Evolutionary conservation across 2,888 invertebrate genomes (phyloP), one percentile per base, ranked within the genome.

Genomic region (Thyatira batis): DNA sequence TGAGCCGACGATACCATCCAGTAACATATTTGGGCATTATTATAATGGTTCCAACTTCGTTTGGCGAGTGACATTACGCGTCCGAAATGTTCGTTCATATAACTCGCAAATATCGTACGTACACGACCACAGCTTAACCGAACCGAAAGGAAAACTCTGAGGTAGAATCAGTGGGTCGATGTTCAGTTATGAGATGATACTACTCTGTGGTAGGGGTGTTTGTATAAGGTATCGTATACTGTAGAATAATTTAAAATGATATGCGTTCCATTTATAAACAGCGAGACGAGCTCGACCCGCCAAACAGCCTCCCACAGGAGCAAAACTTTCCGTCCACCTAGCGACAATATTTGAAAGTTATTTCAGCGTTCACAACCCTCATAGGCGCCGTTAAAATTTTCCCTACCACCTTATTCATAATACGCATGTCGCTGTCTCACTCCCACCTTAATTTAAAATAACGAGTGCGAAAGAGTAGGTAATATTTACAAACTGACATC

Each of bases 281-380:
- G 79, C 75, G 87, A 85, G 84, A 84, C 75, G 78, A 78, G 80
- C 77, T 73, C 84, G 84, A 83, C 82, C 85, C 84, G 74, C 75
- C 87, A 84, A 87, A 85, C 88, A 86, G 71, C 76, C 85, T 90
- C 91, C 91, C 92, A 74, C 51, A 86, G 89, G 92, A 89, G 64
- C 82, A 55, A 83, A 92, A 92, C 89, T 92, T 92, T 88, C 76
- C 87, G 88, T 88, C 92, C 91, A 91, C 86, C 91, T 89, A 86
- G 89, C 92, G 92, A 92, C 92, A 92, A 92, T 92, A 92, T 92
- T 92, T 89, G 89, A 92, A 92, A 92, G 92, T 92, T 92, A 92
- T 92, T 92, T 87, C 89, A 90, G 77, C 89, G 77, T 90, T 90
- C 90, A 92, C 92, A 92, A 89, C 92, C 89, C 92, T 92, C 92